Conservation (phyloP, 1,140 invertebrate genomes). For the Drosophila arizonae region DNA sequence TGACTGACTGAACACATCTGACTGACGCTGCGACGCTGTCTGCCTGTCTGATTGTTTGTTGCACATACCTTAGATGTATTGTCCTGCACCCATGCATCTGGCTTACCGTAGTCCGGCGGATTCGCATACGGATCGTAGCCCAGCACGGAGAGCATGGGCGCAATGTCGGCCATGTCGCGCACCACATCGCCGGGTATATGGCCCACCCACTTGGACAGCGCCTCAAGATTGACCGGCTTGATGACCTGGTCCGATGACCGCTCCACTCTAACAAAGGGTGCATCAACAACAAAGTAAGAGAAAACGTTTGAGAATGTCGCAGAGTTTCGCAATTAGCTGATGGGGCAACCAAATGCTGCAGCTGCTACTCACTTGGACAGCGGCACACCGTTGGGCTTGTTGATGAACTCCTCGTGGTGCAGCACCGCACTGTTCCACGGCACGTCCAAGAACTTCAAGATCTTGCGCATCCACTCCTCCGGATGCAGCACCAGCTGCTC, state of each 20-base stretch:
- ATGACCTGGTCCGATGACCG: conserved; percentile 99
- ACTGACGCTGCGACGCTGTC: conserved; percentile 12
- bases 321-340: conserved; percentile 30
- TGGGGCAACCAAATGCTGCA: background rate
- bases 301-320: background rate
- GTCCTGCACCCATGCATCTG: conserved; percentile 92
- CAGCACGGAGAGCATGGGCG: conserved; percentile 95
- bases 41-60: conserved; percentile 61
- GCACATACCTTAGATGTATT: conserved; percentile 87
- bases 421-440: conserved; percentile 98
- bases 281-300: background rate
- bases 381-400: conserved; percentile 96
- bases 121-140: conserved; percentile 97
- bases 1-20: conserved; percentile 15
- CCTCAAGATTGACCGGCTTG: conserved; percentile 98
- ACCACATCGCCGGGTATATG: conserved; percentile 95
- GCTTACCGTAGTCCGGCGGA: conserved; percentile 95
- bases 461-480: conserved; percentile 93
- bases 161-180: conserved; percentile 94
- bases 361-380: conserved; percentile 91
- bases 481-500: conserved; percentile 98
- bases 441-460: conserved; percentile 95
- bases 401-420: conserved; percentile 98
- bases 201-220: conserved; percentile 98
- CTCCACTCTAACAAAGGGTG: conserved; percentile 89